Evolutionary conservation across 1,140 invertebrate genomes (phyloP), one percentile per base, ranked within the genome.

Genomic region (Tenebrio molitor): DNA sequence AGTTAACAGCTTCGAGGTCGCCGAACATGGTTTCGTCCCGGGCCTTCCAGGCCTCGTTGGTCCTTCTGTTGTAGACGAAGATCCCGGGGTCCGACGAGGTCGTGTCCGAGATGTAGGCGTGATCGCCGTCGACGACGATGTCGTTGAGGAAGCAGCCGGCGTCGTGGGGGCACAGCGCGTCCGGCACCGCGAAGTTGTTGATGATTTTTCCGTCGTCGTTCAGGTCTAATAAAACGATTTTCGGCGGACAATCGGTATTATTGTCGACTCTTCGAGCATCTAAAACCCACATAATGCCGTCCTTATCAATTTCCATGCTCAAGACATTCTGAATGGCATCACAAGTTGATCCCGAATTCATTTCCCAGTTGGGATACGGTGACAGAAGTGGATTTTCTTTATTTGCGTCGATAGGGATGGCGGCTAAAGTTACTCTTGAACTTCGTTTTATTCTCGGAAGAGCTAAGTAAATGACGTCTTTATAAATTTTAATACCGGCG

Each of bases 251-350:
- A 10, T 77, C 34, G 0, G 81, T 76, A 15, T 65, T 19, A 41
- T 76, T 75, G 69, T 73, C 50, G 0, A 87, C 82, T 1, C 87
- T 84, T 0, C 89, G 90, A 19, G 87, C 87, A 75, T 92, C 91
- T 50, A 91, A 77, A 2, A 91, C 86, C 90, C 91, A 92, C 88
- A 92, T 88, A 0, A 89, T 81, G 3, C 89, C 90, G 17, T 85
- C 82, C 0, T 85, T 85, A 76, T 92, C 90, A 25, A 92, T 89
- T 78, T 91, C 90, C 75, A 92, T 85, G 74, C 88, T 89, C 77
- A 90, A 89, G 6, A 68, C 65, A 46, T 72, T 73, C 39, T 76
- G 76, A 63, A 77, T 36, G 15, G 63, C 53, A 53, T 64, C 42
- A 44, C 76, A 77, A 29, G 23, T 41, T 4, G 53, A 41, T 41